A percentile compares a stretch with the other conserved stretches of the same genome.
These are phyloP conservation scores for Candoia aspera DNA, from an alignment of 2,113 vertebrate genomes.

Conservation along the genomic window DNA sequence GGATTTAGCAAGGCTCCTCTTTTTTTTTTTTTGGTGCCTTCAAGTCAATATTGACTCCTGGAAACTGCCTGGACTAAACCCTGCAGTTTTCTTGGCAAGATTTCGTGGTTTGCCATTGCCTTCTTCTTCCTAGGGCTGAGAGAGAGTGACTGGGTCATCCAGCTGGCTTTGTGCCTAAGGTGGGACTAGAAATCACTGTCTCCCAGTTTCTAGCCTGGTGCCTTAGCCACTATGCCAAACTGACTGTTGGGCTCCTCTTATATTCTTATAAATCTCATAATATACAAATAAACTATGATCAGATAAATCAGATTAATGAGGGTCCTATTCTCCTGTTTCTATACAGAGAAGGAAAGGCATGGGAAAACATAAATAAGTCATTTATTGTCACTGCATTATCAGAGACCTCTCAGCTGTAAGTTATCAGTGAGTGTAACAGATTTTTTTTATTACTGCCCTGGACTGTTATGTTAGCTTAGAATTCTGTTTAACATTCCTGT, in stretches of 20 bases:
- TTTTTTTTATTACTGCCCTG: background rate
- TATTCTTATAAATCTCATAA: background rate
- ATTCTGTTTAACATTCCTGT: background rate
- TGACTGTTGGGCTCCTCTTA: background rate
- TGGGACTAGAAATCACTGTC: background rate
- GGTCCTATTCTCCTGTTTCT: background rate
- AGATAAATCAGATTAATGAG: background rate
- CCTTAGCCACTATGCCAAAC: background rate
- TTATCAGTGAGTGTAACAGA: background rate
- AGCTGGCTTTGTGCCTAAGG: background rate
- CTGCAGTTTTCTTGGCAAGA: background rate
- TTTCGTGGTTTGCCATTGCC: background rate
- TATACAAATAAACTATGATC: background rate
- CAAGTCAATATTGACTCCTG: background rate
- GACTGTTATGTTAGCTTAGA: background rate
- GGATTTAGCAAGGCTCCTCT: background rate
- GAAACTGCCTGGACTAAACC: background rate
- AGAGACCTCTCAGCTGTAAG: background rate
- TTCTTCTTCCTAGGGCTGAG: background rate
- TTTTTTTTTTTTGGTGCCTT: background rate
- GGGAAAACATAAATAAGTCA: background rate
- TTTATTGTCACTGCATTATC: background rate
- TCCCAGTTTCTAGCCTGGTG: background rate
- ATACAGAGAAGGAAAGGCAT: background rate
- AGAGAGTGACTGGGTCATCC: background rate